Base-by-base conservation (phyloP, 1,140 invertebrate genomes). In the Bombus haemorrhoidalis region DNA sequence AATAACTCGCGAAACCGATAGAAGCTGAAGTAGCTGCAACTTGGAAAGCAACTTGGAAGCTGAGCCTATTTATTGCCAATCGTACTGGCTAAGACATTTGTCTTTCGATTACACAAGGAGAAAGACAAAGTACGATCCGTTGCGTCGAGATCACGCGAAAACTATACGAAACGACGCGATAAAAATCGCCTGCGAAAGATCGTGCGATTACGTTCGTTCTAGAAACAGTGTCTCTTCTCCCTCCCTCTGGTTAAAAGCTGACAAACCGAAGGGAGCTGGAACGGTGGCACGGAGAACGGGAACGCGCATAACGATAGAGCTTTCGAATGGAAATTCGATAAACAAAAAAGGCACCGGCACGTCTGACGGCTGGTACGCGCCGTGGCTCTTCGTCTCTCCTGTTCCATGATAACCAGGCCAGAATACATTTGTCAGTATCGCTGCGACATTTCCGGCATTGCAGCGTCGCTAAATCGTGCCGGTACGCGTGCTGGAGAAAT, bases 401-500 rank as follows among this genome's bases (percentile, higher is more conserved):
- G 22, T 57, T 25, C 73, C 73, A 34, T 15, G 62, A 83, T 83
- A 83, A 77, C 62, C 62, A 66, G 62, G 15, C n/a, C 82, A 78
- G 82, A 78, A 83, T 83, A 83, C 66, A 78, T 83, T 83, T 83
- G 82, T 83, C 82, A 83, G 82, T 37, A 78, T 78, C 59, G 43
- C 47, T 28, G 34, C 43, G 47, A 83, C 74, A 59, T 77, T 41
- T 83, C 64, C 74, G 43, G 22, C 64, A 22, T 28, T 25, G 43
- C 47, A 18, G 43, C 43, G n/a, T 0, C 43, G 73, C 28, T 77
- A 83, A 83, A 69, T 78, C 78, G 64, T 43, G 39, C n/a, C 28
- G 73, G 62, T 62, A 28, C 13, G n/a, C 59, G 13, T 5, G 73
- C 15, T 66, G 37, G 15, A 57, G 73, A 66, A 69, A 77, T 83